Evolutionary conservation across 2,888 invertebrate genomes (phyloP), one percentile per base, ranked within the genome.

Genomic region (Hemistola chrysoprasaria): DNA sequence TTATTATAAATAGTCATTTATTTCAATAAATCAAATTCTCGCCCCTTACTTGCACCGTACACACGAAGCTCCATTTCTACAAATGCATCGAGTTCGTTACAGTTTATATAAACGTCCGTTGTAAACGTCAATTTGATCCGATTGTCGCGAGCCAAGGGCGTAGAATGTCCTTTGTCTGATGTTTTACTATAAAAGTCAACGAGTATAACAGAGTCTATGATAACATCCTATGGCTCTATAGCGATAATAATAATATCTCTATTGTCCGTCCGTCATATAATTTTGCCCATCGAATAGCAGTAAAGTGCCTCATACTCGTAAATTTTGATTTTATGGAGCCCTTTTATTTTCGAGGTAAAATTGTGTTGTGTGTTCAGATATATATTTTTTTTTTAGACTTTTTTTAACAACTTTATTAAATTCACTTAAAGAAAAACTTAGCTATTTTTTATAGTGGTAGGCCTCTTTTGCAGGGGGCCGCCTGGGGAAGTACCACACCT

Each of bases 71-170:
- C 16, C 20, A 16, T 16, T n/a, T 24, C 25, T 32, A 28, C 11
- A 38, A 28, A 40, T 32, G 34, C 20, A 33, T 32, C 31, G 56
- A 52, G 52, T 70, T 64, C 64, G 69, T 64, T 65, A 62, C 60
- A 62, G 44, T 65, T 64, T 68, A 74, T 77, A 74, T 71, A 65
- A 67, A 65, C 64, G 25, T 23, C 56, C 56, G 71, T 60, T 63
- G 71, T 81, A 79, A 80, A 82, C 62, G 75, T 76, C 76, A 76
- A 65, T 68, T 59, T 53, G 50, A 45, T 50, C 45, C 56, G 53
- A 59, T 59, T 59, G 62, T 60, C 54, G 50, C 41, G 35, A 47
- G 50, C 16, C 16, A 16, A 16, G 42, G 47, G 46, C 37, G 31
- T n/a, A 16, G 4, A 16, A 16, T 16, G 16, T 9, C 27, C 21